Conservation (phyloP, 1,140 invertebrate species). For the Drosophila fuyamai region DNA sequence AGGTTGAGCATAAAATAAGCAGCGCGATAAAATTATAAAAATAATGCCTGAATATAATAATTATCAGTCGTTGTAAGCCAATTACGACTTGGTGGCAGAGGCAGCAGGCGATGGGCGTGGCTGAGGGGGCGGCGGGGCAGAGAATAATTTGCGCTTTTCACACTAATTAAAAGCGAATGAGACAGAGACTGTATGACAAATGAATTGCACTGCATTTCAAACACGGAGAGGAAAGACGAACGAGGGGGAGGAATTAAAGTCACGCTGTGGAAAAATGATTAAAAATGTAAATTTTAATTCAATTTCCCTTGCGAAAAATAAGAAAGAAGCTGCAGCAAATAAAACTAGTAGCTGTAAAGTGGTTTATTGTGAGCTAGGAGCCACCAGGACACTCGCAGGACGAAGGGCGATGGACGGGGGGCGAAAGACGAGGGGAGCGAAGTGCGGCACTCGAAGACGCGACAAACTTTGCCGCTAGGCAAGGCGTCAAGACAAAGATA, state of each 20-base stretch:
- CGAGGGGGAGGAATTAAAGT: conserved; percentile 60
- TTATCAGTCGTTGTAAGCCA: conserved; percentile 75
- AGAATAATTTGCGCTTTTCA: conserved; percentile 79
- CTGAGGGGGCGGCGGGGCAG: conserved; percentile 6
- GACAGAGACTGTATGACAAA: conserved; percentile 49
- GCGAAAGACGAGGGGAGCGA: not conserved
- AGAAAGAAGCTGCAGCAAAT: conserved; percentile 38
- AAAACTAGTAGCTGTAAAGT: conserved; percentile 73
- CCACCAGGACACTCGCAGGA: conserved; percentile 10
- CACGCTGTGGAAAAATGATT: conserved; percentile 70
- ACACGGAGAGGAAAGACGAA: not conserved
- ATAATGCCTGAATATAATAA: conserved; percentile 65
- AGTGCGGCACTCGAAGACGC: conserved; percentile 46
- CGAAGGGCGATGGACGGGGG: conserved; percentile 1
- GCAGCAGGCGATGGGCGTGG: conserved; percentile 12
- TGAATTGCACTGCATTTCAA: conserved; percentile 55
- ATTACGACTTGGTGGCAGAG: conserved; percentile 54
- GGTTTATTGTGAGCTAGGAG: conserved; percentile 74
- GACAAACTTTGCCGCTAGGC: conserved; percentile 76
- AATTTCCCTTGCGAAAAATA: conserved; percentile 61
- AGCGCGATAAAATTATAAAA: conserved; percentile 34
- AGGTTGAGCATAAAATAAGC: conserved; percentile 17
- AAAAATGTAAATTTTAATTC: conserved; percentile 83
- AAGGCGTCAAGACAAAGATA: conserved; percentile 56
- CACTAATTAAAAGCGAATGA: conserved; percentile 79